Base-by-base conservation (phyloP, 1,140 invertebrate species). In the Amphibalanus amphitrite region DNA sequence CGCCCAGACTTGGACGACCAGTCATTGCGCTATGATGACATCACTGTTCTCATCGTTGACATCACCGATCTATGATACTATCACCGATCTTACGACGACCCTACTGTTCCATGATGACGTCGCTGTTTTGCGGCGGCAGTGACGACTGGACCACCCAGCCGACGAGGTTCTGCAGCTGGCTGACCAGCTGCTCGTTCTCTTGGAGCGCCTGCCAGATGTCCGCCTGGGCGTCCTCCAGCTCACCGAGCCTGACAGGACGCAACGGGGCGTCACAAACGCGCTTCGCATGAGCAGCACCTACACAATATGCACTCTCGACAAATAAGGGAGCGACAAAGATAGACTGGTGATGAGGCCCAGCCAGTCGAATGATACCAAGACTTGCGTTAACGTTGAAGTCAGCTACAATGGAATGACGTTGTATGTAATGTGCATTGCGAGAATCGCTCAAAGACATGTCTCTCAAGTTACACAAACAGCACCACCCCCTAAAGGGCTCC, bases 151-250 rank as follows among this genome's bases (percentile, higher is more conserved):
- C 47, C 47, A 59, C 47, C 47, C 47, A 59, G 6, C 47, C 47
- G 47, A 59, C 47, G n/a, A 67, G 65, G n/a, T 67, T 67, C 23
- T 67, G 26, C 65, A 67, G 65, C 28, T 67, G 65, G n/a, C n/a
- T 25, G 3, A 26, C n/a, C 65, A 67, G 65, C 10, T 10, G 8
- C 28, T 67, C 65, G 28, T 67, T 67, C 65, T 67, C 65, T 26
- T 67, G 65, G n/a, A 67, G 28, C 65, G n/a, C 65, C 26, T 15
- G n/a, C 65, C 65, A 67, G n/a, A 67, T 26, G 28, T 28, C 28
- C 10, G 65, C 65, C 65, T 28, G n/a, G 3, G 65, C 65, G 10
- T 28, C 26, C 28, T 67, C 65, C 65, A 67, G 28, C 10, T 67
- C 26, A 8, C 28, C 26, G 3, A 67, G 28, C n/a, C 65, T 67